Base-by-base conservation (phyloP, 2,113 vertebrate species). In the Crotophaga sulcirostris region DNA sequence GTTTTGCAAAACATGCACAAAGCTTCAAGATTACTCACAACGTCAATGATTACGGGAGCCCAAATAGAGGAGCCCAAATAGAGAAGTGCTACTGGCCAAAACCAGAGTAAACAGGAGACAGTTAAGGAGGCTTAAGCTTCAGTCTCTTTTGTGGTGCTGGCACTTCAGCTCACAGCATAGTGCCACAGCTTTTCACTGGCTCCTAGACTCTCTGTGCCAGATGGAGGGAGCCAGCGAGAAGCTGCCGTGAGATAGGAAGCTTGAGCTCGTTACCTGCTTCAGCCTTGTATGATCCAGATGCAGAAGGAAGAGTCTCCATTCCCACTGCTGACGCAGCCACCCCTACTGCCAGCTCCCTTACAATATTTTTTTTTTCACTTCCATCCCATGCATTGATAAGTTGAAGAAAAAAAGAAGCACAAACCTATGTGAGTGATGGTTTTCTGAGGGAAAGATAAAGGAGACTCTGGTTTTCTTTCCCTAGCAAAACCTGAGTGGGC, bases 51-150 rank as follows among this genome's bases (percentile, higher is more conserved):
- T 90, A 92, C 70, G 62, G 90, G 64, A 75, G 76, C 47, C 88
- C 80, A 93, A 87, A 94, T 5, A 84, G 44, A 92, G 90, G 64
- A 75, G 76, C 47, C 88, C 80, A 93, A 87, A 94, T 5, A 84
- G 44, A 92, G 62, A 75, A 77, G 82, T 87, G 60, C 33, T 70
- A 77, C 92, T 44, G 64, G 92, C 91, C 93, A 95, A 94, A 93
- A 87, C 4, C 79, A 59, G 72, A 89, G 59, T 55, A 93, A 97
- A 92, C 89, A 90, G 91, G 94, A 96, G 64, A 76, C 21, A 81
- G 83, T 93, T 92, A 89, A 90, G 94, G 89, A 86, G 76, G 86
- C 75, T 94, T 81, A 84, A 92, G 83, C 92, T 97, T 86, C 95
- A 94, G 72, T 74, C 90, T 70, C 64, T 67, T 96, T 84, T 81